Base-by-base conservation (phyloP, 2,113 vertebrate species). In the Trematocara variabile region DNA sequence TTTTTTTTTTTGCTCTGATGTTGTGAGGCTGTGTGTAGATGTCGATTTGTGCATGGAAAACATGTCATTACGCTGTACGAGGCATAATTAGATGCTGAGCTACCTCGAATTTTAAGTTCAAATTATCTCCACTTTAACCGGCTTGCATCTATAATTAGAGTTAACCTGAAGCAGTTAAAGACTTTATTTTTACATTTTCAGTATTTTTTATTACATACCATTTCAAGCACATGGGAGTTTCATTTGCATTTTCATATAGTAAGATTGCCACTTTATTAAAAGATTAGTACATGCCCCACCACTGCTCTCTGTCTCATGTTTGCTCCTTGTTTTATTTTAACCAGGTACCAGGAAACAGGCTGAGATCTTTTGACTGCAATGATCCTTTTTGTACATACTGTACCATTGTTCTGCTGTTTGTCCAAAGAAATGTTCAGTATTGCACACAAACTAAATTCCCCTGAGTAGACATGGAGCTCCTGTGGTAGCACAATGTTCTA, bases 331-430 rank as follows among this genome's bases (percentile, higher is more conserved):
- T 77, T 73, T 68, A 12, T 46, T 39, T 68, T 81, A 18, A 25
- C 11, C 77, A 88, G 86, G 75, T 88, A 83, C 28, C 80, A 93
- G 8, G 77, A 93, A 78, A 89, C 77, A 4, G n/a, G 75, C 58
- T 46, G 37, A 14, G 2, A 14, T 20, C 68, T 14, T 77, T 77
- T 12, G 11, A 20, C 25, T 73, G 28, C 65, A 56, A 20, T 50
- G 46, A 87, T 39, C 63, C 33, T 8, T 77, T 81, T 77, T 18
- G 33, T 37, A 53, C 30, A 65, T 20, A 5, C 48, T 14, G 9
- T 7, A 20, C 8, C 13, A 41, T 48, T 7, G 39, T 70, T 53
- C 7, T 52, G 18, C 14, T 48, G 25, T 79, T 54, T 48, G 3
- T 50, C 3, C 12, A 58, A 50, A 52, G 14, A 14, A 54, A 48